These are phyloP conservation scores for Coluber constrictor DNA, from an alignment of 2,797 vertebrate genomes.

Conservation along the genomic window DNA sequence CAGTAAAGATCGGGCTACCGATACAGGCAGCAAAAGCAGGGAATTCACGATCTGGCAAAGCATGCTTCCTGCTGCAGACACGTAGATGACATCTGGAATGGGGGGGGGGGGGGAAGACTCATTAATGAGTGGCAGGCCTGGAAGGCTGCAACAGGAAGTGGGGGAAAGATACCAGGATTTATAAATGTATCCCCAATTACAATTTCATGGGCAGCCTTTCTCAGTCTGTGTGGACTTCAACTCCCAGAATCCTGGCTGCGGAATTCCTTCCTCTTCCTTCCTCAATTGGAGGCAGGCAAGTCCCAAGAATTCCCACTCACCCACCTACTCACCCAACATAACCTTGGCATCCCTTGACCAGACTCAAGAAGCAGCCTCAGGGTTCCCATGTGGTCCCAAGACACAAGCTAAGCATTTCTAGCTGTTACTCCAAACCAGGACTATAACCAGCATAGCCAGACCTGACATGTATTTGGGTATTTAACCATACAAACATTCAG, in stretches of 20 bases:
- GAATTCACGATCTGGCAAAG: constrained; percentile 94
- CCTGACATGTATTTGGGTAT: background rate
- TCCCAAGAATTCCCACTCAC: background rate
- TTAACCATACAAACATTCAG: background rate
- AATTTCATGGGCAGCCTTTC: background rate
- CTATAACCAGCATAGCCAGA: background rate
- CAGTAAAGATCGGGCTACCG: constrained; percentile 88
- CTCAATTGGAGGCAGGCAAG: background rate
- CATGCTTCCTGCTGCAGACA: constrained; percentile 97
- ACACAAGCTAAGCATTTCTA: background rate
- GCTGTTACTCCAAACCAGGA: too few relatives aligned
- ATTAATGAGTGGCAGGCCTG: background rate
- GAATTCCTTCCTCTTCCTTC: background rate
- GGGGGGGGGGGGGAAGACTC: background rate
- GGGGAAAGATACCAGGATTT: background rate
- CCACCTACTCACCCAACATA: background rate
- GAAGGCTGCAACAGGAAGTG: background rate
- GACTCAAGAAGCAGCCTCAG: background rate
- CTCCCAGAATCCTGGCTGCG: background rate
- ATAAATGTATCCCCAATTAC: background rate
- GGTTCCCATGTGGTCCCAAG: background rate
- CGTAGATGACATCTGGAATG: constrained; percentile 87
- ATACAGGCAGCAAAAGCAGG: constrained; percentile 87
- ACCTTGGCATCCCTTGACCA: background rate
- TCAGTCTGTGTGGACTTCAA: background rate